Evolutionary conservation across 1,140 invertebrate genomes (phyloP).

Genomic region (Hesperophylax magnus): DNA sequence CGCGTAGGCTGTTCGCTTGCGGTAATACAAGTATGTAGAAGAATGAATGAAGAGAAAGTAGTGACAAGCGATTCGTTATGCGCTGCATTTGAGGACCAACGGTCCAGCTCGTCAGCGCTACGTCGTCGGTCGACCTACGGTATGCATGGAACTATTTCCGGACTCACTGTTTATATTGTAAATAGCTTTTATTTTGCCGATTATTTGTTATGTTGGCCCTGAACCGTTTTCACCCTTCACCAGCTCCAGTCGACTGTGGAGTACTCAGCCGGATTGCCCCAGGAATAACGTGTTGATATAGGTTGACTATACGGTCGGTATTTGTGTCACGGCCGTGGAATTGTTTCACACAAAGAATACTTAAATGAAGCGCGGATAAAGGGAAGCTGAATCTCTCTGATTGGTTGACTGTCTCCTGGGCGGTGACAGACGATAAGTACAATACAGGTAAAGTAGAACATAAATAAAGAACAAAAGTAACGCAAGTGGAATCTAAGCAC

Average conservation of each 20-base stretch:
- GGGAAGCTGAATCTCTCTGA: not conserved
- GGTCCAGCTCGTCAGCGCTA: too few species aligned
- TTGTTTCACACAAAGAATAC: slow-evolving; percentile 22
- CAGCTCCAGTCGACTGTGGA: not conserved
- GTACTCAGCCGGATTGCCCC: slow-evolving; percentile 15
- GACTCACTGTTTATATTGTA: not conserved
- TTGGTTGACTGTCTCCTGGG: not conserved
- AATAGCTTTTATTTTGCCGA: not conserved
- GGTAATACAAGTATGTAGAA: too few species aligned
- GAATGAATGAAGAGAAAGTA: too few species aligned
- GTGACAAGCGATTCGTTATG: too few species aligned
- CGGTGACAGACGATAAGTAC: not conserved
- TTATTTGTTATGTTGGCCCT: not conserved
- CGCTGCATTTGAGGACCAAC: too few species aligned
- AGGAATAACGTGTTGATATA: slow-evolving; percentile 27
- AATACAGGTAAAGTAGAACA: not conserved
- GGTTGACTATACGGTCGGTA: not conserved
- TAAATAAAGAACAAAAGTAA: too few species aligned
- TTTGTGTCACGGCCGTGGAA: slow-evolving; percentile 12
- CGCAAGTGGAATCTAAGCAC: too few species aligned
- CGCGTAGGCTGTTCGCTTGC: too few species aligned
- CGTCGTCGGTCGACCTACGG: too few species aligned
- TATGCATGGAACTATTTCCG: too few species aligned
- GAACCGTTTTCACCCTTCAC: not conserved
- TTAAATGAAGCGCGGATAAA: not conserved